Conservation (phyloP, 2,888 invertebrate species). For the Adelognathus sp. region DNA sequence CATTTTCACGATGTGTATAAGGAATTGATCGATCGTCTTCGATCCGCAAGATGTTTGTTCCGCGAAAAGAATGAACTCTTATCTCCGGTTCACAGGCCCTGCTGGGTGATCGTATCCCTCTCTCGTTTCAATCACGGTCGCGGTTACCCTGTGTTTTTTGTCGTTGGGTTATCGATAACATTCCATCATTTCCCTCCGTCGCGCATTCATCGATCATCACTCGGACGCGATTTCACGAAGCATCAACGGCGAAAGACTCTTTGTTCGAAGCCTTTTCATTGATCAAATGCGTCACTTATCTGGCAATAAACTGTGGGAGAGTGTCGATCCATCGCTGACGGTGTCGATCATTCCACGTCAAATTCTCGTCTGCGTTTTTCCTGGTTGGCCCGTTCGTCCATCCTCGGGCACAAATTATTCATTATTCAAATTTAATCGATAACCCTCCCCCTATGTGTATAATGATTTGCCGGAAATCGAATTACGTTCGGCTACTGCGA, state of each 20-base stretch:
- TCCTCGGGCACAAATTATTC: background rate
- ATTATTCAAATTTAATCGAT: slow-evolving; percentile 16
- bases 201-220: slow-evolving; percentile 52
- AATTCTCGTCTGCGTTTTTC: slow-evolving; percentile 65
- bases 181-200: slow-evolving; percentile 45
- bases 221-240: slow-evolving; percentile 16
- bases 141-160: slow-evolving; percentile 7
- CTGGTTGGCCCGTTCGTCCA: slow-evolving; percentile 41
- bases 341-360: slow-evolving; percentile 69
- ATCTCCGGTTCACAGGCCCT: slow-evolving; percentile 43
- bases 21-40: slow-evolving; percentile 24
- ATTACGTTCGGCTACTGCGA: slow-evolving; percentile 6
- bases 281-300: slow-evolving; percentile 23
- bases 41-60: slow-evolving; percentile 10
- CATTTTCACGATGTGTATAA: background rate
- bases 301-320: background rate
- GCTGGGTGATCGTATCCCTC: background rate
- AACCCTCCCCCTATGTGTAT: background rate
- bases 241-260: background rate
- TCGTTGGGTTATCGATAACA: slow-evolving; percentile 46
- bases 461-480: background rate
- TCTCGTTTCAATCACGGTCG: slow-evolving; percentile 23
- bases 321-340: slow-evolving; percentile 12
- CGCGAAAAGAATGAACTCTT: slow-evolving; percentile 45
- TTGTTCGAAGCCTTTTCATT: slow-evolving; percentile 3